Evolutionary conservation across 92 coral and sea anemone species (phyloP), one percentile per base, ranked within the genome.

Genomic region (Epizoanthus illoricatus): DNA sequence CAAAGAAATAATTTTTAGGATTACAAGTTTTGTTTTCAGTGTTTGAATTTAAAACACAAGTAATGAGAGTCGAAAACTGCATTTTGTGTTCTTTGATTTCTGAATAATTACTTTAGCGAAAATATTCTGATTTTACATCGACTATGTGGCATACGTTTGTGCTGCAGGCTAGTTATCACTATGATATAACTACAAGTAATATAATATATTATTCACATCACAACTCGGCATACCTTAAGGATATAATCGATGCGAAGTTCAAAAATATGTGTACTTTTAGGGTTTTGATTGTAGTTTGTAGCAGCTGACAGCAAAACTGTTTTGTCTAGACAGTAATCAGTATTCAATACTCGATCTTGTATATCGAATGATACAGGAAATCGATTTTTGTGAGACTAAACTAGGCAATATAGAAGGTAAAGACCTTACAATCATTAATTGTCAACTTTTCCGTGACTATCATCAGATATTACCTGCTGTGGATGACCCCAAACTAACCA

Each of bases 31-130:
- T 49, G 52, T 75, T 18, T 18, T 20, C 65, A 75, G 55, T 39
- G 0, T 18, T 20, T 75, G 68, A 23, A 43, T 78, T 78, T 40
- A 63, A 62, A 62, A 78, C 20, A 41, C 55, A 60, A 78, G 3
- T 62, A 45, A 7, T 4, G 66, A 55, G 36, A 24, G n/a, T 74
- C 6, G 21, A 16, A 61, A 61, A 36, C 15, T 20, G 20, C 41
- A 33, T 39, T 59, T 61, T 42, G 41, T 76, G 9, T n/a, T 41
- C 49, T 19, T 59, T 36, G 81, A 70, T 70, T 70, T 7, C 47
- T 33, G 49, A 68, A 39, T 68, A 68, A 68, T 68, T 17, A 39
- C 42, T 68, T 39, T 19, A 43, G 33, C 33, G 33, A 16, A 10
- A 10, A 23, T 65, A 65, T 13, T 65, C 42, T 13, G 18, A 39